A percentile compares a stretch with the other conserved stretches of the same genome.
These are phyloP conservation scores for Conus betulinus DNA, from an alignment of 1,140 invertebrate species.

Conservation along the genomic window DNA sequence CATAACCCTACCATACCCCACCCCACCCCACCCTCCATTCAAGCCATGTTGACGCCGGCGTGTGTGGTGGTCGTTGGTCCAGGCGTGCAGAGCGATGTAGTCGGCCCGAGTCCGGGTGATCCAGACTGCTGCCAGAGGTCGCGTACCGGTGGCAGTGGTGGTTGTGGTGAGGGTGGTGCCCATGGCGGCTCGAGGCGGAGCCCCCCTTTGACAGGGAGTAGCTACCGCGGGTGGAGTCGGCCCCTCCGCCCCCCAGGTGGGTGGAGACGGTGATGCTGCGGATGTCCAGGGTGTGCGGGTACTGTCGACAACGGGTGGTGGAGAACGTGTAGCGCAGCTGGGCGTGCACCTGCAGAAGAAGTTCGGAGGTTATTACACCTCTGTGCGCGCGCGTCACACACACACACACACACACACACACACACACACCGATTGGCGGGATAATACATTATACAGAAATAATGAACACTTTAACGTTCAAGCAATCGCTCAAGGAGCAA, in stretches of 20 bases:
- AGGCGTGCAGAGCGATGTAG: constrained; percentile 31
- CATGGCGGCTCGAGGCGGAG: background rate
- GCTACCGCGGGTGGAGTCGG: constrained; percentile 14
- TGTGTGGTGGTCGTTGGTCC: constrained; percentile 10
- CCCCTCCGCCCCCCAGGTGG: background rate
- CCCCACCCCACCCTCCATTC: background rate
- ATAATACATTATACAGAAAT: no score
- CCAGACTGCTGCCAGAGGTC: background rate
- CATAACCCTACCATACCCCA: background rate
- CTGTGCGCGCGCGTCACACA: no score
- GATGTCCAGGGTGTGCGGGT: constrained; percentile 11
- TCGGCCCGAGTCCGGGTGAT: background rate
- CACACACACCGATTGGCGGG: no score
- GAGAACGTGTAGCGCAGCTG: constrained; percentile 8
- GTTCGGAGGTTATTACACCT: background rate
- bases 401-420: no score
- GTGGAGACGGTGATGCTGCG: constrained; percentile 28
- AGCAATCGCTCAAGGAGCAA: no score
- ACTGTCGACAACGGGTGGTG: constrained; percentile 11
- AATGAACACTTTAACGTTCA: no score
- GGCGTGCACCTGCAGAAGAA: background rate
- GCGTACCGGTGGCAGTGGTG: background rate
- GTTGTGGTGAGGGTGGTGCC: background rate
- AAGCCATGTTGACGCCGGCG: background rate
- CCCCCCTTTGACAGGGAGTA: constrained; percentile 1